Percentiles rank a stretch among this genome's conserved stretches.
Conservation (phyloP, 1,140 invertebrate genomes). For the Hyphantria cunea region DNA sequence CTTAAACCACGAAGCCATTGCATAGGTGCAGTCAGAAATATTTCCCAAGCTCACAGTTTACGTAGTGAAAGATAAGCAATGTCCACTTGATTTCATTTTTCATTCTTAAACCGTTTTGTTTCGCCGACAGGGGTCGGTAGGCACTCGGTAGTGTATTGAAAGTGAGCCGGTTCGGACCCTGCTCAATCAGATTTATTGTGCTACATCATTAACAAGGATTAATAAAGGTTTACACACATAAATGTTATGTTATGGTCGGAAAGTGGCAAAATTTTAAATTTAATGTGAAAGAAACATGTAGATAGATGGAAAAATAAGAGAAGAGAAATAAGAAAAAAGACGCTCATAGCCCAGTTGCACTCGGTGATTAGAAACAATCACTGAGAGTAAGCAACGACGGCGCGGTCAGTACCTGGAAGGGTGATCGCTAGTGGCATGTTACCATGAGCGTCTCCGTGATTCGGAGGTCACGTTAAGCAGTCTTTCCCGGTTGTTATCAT, state of each 20-base stretch:
- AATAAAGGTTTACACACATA: slow-evolving; percentile 5
- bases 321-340: too few relatives aligned
- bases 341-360: too few relatives aligned
- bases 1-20: too few relatives aligned
- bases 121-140: slow-evolving; percentile 64
- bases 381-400: too few relatives aligned
- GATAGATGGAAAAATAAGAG: too few relatives aligned
- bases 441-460: too few relatives aligned
- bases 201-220: slow-evolving; percentile 66
- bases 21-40: too few relatives aligned
- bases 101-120: slow-evolving; percentile 76
- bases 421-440: too few relatives aligned
- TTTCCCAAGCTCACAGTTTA: slow-evolving; percentile 40
- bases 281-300: not conserved
- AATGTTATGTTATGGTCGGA: not conserved
- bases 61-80: slow-evolving; percentile 34
- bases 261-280: not conserved
- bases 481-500: too few relatives aligned
- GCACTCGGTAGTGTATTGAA: slow-evolving; percentile 52
- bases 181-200: slow-evolving; percentile 55
- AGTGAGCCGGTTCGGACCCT: slow-evolving; percentile 66
- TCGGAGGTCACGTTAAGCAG: too few relatives aligned
- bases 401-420: too few relatives aligned
- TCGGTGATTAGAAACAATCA: too few relatives aligned
- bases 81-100: slow-evolving; percentile 81